Evolutionary conservation across 1,140 invertebrate species (phyloP), one percentile per base, ranked within the genome.

Genomic region (Temnothorax nylanderi): DNA sequence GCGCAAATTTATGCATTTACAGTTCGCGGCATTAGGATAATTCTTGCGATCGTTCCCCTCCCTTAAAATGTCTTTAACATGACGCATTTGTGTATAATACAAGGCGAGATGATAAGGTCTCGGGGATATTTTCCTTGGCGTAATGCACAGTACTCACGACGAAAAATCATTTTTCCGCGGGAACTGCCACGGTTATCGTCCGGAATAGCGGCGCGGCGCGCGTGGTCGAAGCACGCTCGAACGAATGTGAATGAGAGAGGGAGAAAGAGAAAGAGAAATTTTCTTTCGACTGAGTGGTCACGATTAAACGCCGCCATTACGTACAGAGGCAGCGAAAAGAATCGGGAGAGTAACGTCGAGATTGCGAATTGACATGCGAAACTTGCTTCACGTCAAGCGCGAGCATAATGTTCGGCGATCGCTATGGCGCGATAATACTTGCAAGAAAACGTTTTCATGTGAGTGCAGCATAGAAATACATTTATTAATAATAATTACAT

Each of bases 131-230:
- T 72, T 49, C 71, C 64, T 84, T 37, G 21, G 54, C 71, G 69
- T 84, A 87, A 58, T 88, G 49, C 62, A 56, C 81, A 21, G 56
- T 67, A 64, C 60, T 74, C 49, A 75, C 32, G 72, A 51, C 56
- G 72, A 67, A 78, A 88, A 87, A 88, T 80, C 87, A 88, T 78
- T 88, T 81, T 86, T 88, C 85, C 77, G 47, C 69, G 60, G 67
- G 41, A 72, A 76, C 87, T 65, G 82, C 54, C 49, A 60, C 16
- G 56, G 58, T 86, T 76, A 78, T 88, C 77, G 86, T 72, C 72
- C 49, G 54, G 41, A 60, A 76, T 75, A 80, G 69, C 49, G 58
- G 67, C n/a, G 67, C n/a, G 56, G 26, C 26, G 56, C 51, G 26
- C 64, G 37, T 21, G 67, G 18, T 74, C 80, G 67, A 47, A 60